These are phyloP conservation scores for Thaumetopoea pityocampa DNA, from an alignment of 1,140 invertebrate genomes.

Conservation along the genomic window DNA sequence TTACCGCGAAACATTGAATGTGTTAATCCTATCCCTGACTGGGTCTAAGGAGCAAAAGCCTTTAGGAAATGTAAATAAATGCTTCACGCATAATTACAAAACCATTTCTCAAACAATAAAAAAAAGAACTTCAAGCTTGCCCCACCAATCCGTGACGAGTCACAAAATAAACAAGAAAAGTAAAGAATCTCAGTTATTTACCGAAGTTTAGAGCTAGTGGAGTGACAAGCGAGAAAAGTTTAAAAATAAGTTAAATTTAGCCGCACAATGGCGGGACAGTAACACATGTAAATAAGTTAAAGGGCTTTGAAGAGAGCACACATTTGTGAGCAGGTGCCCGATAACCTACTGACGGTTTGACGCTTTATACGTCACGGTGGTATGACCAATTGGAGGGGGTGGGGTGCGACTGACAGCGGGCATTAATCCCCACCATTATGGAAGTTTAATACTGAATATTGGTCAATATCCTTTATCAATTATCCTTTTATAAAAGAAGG, in stretches of 20 bases:
- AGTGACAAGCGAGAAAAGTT: constrained; percentile 35
- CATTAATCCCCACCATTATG: no score
- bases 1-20: no score
- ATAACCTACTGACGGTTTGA: constrained; percentile 32
- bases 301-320: constrained; percentile 20
- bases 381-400: constrained; percentile 36
- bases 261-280: constrained; percentile 16
- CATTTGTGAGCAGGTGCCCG: constrained; percentile 45
- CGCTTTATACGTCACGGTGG: constrained; percentile 30
- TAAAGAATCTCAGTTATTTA: constrained; percentile 8
- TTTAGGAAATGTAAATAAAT: no score
- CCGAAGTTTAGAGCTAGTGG: constrained; percentile 16
- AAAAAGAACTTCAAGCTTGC: no score
- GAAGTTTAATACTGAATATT: no score
- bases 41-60: no score
- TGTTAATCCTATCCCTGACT: no score
- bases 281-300: constrained; percentile 28
- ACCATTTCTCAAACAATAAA: no score
- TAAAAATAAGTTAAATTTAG: constrained; percentile 22
- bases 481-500: no score
- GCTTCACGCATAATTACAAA: no score
- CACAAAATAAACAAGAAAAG: constrained; percentile 10
- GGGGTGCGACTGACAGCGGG: constrained; percentile 26
- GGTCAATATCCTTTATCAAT: no score
- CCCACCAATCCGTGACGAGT: constrained; percentile 6